These are phyloP conservation scores for Metalampra italica DNA, from an alignment of 2,888 invertebrate species.

Conservation along the genomic window DNA sequence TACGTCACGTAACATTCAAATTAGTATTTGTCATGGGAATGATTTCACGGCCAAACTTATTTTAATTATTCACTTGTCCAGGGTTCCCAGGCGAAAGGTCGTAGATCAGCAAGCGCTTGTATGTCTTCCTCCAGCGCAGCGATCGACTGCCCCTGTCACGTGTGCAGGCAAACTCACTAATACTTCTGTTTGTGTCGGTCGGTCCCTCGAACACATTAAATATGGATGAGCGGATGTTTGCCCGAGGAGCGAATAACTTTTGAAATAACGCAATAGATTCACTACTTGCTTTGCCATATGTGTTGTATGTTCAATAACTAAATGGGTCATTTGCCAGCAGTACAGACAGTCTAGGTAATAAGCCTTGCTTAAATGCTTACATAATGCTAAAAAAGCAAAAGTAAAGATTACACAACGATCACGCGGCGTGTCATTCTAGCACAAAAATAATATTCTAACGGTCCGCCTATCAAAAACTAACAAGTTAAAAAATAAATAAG, in stretches of 20 bases:
- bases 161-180: slow-evolving; percentile 11
- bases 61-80: slow-evolving; percentile 8
- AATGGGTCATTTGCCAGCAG: not conserved
- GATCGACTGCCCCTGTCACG: slow-evolving; percentile 22
- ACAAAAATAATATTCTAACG: slow-evolving; percentile 17
- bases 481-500: slow-evolving; percentile 27
- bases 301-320: not conserved
- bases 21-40: not conserved
- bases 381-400: slow-evolving; percentile 14
- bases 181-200: slow-evolving; percentile 10
- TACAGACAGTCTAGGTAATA: not conserved
- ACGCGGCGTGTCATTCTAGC: slow-evolving; percentile 12
- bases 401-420: slow-evolving; percentile 22
- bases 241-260: slow-evolving; percentile 5
- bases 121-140: slow-evolving; percentile 30
- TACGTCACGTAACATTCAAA: too few relatives aligned
- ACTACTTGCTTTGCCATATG: not conserved
- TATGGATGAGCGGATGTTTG: slow-evolving; percentile 18
- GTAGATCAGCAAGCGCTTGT: slow-evolving; percentile 29
- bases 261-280: slow-evolving; percentile 2
- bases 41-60: slow-evolving; percentile 7
- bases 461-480: slow-evolving; percentile 18
- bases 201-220: slow-evolving; percentile 10
- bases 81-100: slow-evolving; percentile 25
- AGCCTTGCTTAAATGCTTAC: slow-evolving; percentile 7